Evolutionary conservation across 2,797 vertebrate genomes (phyloP), one percentile per base, ranked within the genome.

Genomic region (Anolis apletophallus): DNA sequence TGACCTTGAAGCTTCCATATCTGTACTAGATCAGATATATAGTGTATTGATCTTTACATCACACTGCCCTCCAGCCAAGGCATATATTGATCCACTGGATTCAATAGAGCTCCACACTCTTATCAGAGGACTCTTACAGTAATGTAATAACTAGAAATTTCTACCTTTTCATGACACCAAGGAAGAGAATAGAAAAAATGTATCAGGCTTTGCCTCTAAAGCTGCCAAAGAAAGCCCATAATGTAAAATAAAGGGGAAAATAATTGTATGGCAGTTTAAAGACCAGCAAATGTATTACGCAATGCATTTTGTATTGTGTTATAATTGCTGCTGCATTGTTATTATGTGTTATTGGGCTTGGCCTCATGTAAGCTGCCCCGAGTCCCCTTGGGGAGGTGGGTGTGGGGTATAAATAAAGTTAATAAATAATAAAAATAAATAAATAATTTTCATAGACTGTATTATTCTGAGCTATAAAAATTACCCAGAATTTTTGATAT

Each of bases 181-280:
- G 29, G 46, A 59, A 57, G 23, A 34, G 50, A 34, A 21, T 19
- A 55, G 9, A n/a, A 50, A 19, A 3, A 52, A 84, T 12, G 2
- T 13, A 3, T 1, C 40, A 8, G 1, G 61, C n/a, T 29, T 6
- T 59, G 54, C 23, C 7, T 29, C 0, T 0, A 0, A 67, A 61
- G 57, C n/a, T 50, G 14, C 12, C 57, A 84, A 64, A 34, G 10
- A 23, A 67, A n/a, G 1, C 1, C 0, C 0, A 36, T 34, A 72
- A 72, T 36, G 16, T 1, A 19, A 40, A 72, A 72, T 36, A n/a
- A 3, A 19, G 17, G 2, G 2, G 19, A 71, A 71, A 71, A n/a
- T 5, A 19, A 34, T 32, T 5, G 5, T 36, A 36, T 21, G 34
- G 69, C 34, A 36, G 32, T 21, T 72, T 34, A 11, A 72, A 72